Evolutionary conservation across 2,113 vertebrate genomes (phyloP).

Genomic region (Artemisiospiza belli): DNA sequence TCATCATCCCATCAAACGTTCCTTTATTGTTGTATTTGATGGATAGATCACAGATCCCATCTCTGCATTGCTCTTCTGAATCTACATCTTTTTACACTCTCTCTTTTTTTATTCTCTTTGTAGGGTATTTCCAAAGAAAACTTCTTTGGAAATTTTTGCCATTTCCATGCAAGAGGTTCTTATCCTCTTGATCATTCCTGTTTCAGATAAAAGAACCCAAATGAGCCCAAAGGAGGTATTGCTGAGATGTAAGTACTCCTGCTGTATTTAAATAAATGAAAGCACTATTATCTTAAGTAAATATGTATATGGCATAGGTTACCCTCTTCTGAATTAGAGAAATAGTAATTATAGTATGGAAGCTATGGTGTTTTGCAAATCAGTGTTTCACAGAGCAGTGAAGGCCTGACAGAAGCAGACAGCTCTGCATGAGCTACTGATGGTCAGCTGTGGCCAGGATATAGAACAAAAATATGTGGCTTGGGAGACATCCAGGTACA

Average conservation of each 20-base stretch:
- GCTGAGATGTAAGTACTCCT: not conserved
- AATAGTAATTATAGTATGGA: not conserved
- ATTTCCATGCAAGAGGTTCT: not conserved
- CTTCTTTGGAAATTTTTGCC: not conserved
- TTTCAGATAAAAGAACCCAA: not conserved
- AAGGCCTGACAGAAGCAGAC: not conserved
- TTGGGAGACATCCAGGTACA: not conserved
- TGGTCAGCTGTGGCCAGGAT: not conserved
- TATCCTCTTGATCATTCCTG: not conserved
- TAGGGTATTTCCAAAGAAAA: not conserved
- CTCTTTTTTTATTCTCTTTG: not conserved
- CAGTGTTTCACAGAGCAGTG: not conserved
- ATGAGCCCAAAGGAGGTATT: not conserved
- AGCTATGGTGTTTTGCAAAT: not conserved
- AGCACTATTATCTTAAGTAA: not conserved
- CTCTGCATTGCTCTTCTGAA: not conserved
- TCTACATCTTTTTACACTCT: not conserved
- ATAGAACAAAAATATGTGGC: not conserved
- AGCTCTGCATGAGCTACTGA: not conserved
- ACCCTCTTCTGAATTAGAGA: not conserved
- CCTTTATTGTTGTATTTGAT: not conserved
- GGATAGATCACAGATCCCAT: not conserved
- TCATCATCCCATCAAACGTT: not conserved
- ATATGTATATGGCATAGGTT: not conserved
- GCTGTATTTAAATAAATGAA: slow-evolving; percentile 1